Evolutionary conservation across 2,113 vertebrate genomes (phyloP), one percentile per base, ranked within the genome.

Genomic region (Chelonoidis abingdonii): DNA sequence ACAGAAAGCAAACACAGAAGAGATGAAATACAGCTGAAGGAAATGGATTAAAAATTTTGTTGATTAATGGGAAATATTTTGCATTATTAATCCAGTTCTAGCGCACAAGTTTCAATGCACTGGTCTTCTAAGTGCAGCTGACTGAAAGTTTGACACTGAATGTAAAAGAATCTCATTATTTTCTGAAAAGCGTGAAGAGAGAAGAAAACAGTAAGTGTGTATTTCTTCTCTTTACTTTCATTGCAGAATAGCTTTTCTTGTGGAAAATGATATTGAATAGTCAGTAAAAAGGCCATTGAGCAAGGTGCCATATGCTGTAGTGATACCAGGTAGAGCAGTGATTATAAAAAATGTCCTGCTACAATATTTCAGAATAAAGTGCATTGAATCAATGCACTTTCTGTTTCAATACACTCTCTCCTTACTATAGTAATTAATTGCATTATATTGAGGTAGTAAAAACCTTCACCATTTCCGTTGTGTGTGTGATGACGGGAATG

Each of bases 271-370:
- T 65, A 12, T 19, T 6, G 17, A 72, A 38, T 10, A 75, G 17
- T 65, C 49, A 79, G 29, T 72, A 57, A 78, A 83, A 65, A 83
- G 3, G 79, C 1, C 13, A n/a, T 4, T 52, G 44, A 53, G 11
- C 35, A 88, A 62, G 31, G 1, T 83, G 56, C 12, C 35, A 83
- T 82, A 89, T 90, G 12, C 5, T 69, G 81, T 90, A 82, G 24
- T 0, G 1, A 25, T 78, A 47, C 24, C 24, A 80, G 35, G 49
- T 75, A 16, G 65, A 87, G 14, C 86, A 62, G 62, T 72, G 85
- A 29, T 84, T 49, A 86, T 84, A 62, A 56, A 88, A 93, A 94
- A 90, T 81, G 19, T 29, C 21, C 29, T 93, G 78, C 50, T 83
- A 3, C 0, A 0, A 2, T 83, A 47, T 96, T 93, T 88, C 52